These are phyloP conservation scores for Atopsyche davidsoni DNA, from an alignment of 1,140 invertebrate species.

Conservation along the genomic window DNA sequence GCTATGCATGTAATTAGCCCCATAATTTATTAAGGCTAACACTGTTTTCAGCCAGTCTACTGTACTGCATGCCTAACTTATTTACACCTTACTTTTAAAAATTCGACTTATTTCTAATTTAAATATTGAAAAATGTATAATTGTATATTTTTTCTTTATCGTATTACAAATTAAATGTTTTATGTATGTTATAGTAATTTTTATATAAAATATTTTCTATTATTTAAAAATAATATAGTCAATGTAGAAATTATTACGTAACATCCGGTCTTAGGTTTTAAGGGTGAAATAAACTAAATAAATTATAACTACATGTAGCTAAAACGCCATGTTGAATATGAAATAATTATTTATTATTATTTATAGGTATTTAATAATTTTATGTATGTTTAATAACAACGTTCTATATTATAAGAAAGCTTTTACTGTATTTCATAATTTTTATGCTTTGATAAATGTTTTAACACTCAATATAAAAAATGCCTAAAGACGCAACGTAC, in stretches of 20 bases:
- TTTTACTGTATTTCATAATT: not conserved
- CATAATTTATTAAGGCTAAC: too few species aligned
- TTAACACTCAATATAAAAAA: not conserved
- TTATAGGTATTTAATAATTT: conserved; percentile 10
- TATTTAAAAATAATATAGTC: too few species aligned
- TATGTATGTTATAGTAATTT: not conserved
- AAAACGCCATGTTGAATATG: conserved; percentile 26
- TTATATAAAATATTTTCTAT: conserved; percentile 3
- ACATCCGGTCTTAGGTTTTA: too few species aligned
- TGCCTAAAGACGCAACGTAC: not conserved
- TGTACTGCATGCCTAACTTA: too few species aligned
- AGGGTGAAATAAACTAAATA: too few species aligned
- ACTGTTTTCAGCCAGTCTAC: too few species aligned
- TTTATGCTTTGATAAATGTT: not conserved
- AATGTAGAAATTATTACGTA: too few species aligned
- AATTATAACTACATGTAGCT: conserved; percentile 14
- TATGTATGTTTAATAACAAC: not conserved
- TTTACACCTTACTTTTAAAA: too few species aligned
- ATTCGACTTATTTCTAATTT: too few species aligned
- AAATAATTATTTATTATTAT: conserved; percentile 24
- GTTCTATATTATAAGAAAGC: not conserved
- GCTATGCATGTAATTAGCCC: too few species aligned
- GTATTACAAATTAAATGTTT: conserved; percentile 1
- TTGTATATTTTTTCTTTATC: not conserved
- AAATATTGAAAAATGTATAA: not conserved